Percentiles rank a stretch among this genome's conserved stretches.
Evolutionary conservation across 2,797 vertebrate genomes (phyloP).

Genomic region (Urophycis tenuis): DNA sequence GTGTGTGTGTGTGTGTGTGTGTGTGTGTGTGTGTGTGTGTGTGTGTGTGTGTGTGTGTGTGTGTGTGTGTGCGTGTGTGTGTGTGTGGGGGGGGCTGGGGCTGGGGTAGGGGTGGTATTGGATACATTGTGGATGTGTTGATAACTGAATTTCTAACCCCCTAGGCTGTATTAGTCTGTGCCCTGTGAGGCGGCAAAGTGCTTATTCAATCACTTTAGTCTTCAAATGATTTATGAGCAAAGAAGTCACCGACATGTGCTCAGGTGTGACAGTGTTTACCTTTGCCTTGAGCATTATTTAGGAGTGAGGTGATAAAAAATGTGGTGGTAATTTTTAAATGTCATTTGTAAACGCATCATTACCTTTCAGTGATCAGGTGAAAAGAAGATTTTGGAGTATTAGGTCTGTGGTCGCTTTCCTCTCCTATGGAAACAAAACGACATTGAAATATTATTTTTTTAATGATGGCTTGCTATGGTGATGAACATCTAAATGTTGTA

Average conservation of each 20-base stretch:
- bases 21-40: conserved; percentile 1
- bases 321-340: conserved; percentile 6
- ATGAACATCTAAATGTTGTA: too few relatives aligned
- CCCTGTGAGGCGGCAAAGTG: conserved; percentile 63
- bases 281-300: conserved; percentile 47
- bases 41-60: conserved; percentile 5
- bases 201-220: conserved; percentile 46
- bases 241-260: conserved; percentile 35
- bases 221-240: conserved; percentile 59
- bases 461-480: not conserved
- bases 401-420: conserved; percentile 81
- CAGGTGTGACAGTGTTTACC: conserved; percentile 59
- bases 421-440: conserved; percentile 66
- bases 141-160: conserved; percentile 39
- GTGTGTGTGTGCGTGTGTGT: conserved; percentile 26
- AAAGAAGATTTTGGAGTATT: conserved; percentile 89
- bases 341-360: conserved; percentile 54
- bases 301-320: conserved; percentile 24
- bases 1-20: not conserved
- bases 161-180: conserved; percentile 47
- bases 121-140: conserved; percentile 58
- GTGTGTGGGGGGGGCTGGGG: conserved; percentile 19
- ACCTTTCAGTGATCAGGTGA: conserved; percentile 92
- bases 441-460: not conserved
- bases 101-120: conserved; percentile 39